Evolutionary conservation across 2,888 invertebrate genomes (phyloP).

Genomic region (Parochlus steinenii): DNA sequence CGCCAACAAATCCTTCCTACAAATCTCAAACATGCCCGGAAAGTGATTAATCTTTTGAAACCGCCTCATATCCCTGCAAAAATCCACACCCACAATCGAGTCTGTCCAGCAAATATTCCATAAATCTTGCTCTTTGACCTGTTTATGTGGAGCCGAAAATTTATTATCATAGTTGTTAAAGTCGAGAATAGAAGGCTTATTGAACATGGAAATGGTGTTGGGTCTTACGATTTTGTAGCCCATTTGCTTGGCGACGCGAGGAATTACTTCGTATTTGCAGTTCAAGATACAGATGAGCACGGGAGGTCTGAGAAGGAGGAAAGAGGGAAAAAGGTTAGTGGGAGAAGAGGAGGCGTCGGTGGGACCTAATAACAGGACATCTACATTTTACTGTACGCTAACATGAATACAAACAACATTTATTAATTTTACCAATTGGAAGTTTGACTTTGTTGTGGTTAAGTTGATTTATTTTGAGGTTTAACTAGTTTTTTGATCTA

Average conservation of each 20-base stretch:
- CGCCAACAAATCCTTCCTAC: slow-evolving; percentile 76
- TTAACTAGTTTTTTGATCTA: no score
- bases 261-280: slow-evolving; percentile 58
- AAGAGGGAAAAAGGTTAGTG: no score
- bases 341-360: no score
- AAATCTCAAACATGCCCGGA: slow-evolving; percentile 78
- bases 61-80: slow-evolving; percentile 81
- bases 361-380: background rate
- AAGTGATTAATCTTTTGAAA: slow-evolving; percentile 89
- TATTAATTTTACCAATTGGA: no score
- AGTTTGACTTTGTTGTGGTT: no score
- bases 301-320: background rate
- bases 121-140: slow-evolving; percentile 60
- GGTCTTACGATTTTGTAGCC: slow-evolving; percentile 9
- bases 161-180: slow-evolving; percentile 32
- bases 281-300: slow-evolving; percentile 35
- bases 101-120: slow-evolving; percentile 92
- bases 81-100: slow-evolving; percentile 65
- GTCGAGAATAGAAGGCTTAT: slow-evolving; percentile 44
- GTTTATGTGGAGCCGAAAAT: slow-evolving; percentile 20
- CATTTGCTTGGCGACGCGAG: slow-evolving; percentile 32
- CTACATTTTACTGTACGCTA: background rate
- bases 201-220: background rate
- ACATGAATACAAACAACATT: background rate
- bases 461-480: no score